phyloP scores from a whole-genome alignment of 2,113 vertebrate genomes.

The Calcarius ornatus region DNA sequence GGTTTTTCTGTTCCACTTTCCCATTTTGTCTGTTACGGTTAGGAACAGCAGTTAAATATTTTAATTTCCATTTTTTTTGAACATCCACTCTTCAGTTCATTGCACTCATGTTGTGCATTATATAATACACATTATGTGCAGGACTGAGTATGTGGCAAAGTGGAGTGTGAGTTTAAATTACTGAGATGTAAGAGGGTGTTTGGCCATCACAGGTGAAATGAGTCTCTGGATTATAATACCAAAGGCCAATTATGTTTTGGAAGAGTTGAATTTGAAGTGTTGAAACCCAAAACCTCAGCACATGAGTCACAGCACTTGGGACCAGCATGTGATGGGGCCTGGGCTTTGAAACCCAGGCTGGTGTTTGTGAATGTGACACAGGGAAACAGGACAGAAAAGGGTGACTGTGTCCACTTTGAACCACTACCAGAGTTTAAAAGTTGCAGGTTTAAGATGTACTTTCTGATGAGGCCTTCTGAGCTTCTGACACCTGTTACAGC shows the following conservation, averaged over 20 bases:
- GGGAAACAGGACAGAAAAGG: neutral
- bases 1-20: neutral
- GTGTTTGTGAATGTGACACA: neutral
- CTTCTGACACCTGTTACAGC: neutral
- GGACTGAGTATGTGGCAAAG: neutral
- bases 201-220: fast-evolving
- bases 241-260: neutral
- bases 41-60: neutral
- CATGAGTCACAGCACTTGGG: fast-evolving
- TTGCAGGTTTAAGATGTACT: neutral
- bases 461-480: neutral
- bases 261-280: neutral
- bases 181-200: neutral
- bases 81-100: neutral
- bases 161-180: neutral
- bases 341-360: neutral
- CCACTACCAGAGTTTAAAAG: neutral
- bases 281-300: neutral
- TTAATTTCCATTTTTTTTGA: neutral
- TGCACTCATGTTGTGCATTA: neutral
- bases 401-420: neutral
- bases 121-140: fast-evolving
- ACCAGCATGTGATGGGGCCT: fast-evolving
- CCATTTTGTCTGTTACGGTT: neutral
- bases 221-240: neutral